Evolutionary conservation across 2,888 invertebrate species (phyloP).

Genomic region (Tridacna gigas): DNA sequence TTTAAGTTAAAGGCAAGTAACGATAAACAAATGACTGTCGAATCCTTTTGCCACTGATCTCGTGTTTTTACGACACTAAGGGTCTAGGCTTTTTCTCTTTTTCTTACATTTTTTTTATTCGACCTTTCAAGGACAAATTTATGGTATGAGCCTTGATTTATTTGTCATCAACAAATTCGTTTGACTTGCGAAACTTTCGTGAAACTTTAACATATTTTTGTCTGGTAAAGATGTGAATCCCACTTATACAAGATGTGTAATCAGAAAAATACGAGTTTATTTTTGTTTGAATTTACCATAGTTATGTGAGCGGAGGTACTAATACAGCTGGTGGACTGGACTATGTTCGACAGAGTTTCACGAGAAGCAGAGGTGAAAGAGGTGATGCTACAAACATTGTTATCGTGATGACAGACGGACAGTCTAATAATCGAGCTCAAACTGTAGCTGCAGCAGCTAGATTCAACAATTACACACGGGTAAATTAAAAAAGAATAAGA

Average conservation of each 20-base stretch:
- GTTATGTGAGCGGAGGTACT: neutral
- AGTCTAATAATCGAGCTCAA: conserved; percentile 79
- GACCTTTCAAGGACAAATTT: no score
- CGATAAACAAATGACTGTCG: no score
- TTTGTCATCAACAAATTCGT: no score
- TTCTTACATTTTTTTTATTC: no score
- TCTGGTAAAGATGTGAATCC: neutral
- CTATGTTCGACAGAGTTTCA: conserved; percentile 9
- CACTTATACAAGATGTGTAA: neutral
- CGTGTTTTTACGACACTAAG: no score
- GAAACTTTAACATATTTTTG: no score
- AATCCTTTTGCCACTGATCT: no score
- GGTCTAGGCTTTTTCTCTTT: no score
- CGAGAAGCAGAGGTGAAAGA: conserved; percentile 71
- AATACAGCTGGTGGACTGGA: neutral
- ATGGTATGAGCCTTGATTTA: no score
- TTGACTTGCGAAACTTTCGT: no score
- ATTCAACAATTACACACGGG: neutral
- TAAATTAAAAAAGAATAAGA: neutral
- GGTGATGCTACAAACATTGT: conserved; percentile 76
- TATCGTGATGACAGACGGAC: conserved; percentile 81
- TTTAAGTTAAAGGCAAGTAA: no score
- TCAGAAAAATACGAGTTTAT: neutral
- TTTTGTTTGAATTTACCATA: neutral
- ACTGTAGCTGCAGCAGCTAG: conserved; percentile 75